Percentiles rank a stretch among this genome's conserved stretches.
phyloP scores from a whole-genome alignment of 1,140 invertebrate genomes.

The Pissodes strobi region DNA sequence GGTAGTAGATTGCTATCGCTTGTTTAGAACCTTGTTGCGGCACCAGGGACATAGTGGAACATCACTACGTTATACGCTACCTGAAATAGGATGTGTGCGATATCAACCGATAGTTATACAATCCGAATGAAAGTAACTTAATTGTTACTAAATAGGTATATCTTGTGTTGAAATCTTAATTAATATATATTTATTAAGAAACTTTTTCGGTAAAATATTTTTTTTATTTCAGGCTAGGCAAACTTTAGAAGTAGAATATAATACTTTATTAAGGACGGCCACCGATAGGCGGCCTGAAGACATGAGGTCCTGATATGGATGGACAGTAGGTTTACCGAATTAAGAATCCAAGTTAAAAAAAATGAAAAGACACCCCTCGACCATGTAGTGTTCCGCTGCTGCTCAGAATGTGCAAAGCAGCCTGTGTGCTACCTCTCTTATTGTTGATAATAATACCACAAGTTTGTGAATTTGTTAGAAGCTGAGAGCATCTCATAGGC shows the following conservation, averaged over 20 bases:
- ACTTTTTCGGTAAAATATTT: background rate
- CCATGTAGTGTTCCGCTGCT: slow-evolving; percentile 53
- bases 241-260: slow-evolving; percentile 89
- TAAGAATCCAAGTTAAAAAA: slow-evolving; percentile 16
- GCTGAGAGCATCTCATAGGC: background rate
- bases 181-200: too few species aligned
- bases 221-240: slow-evolving; percentile 72
- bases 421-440: slow-evolving; percentile 49
- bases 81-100: too few species aligned
- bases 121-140: too few species aligned
- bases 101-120: too few species aligned
- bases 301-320: slow-evolving; percentile 52
- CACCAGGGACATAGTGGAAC: too few species aligned
- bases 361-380: slow-evolving; percentile 37
- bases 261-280: slow-evolving; percentile 80
- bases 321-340: slow-evolving; percentile 14
- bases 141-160: too few species aligned
- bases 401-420: slow-evolving; percentile 41
- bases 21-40: too few species aligned
- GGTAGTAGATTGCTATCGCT: too few species aligned
- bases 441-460: slow-evolving; percentile 34
- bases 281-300: slow-evolving; percentile 78
- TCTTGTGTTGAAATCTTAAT: too few species aligned
- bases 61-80: too few species aligned
- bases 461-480: slow-evolving; percentile 13